phyloP scores from a whole-genome alignment of 2,888 invertebrate species.

The Eupithecia centaureata region DNA sequence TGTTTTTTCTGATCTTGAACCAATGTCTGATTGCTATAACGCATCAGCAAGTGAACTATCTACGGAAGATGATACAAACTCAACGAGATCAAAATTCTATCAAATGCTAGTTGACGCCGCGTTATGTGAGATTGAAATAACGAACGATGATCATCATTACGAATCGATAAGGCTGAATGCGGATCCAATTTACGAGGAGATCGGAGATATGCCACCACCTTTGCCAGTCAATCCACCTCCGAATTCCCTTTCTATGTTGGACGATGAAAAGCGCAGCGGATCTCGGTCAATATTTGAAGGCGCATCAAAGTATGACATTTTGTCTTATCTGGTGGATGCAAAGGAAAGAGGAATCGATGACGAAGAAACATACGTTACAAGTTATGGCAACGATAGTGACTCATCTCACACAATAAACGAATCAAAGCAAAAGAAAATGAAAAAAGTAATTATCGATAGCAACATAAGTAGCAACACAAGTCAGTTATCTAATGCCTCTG shows the following conservation, averaged over 20 bases:
- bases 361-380: conserved; percentile 88
- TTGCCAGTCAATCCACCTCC: conserved; percentile 91
- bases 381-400: conserved; percentile 81
- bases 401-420: conserved; percentile 81
- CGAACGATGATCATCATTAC: conserved; percentile 88
- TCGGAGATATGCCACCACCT: conserved; percentile 90
- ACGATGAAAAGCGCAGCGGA: conserved; percentile 88
- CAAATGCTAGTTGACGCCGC: conserved; percentile 89
- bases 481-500: conserved; percentile 91
- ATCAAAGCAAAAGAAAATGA: conserved; percentile 83
- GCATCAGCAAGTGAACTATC: conserved; percentile 87
- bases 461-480: conserved; percentile 88
- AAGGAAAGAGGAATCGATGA: conserved; percentile 89
- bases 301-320: conserved; percentile 94
- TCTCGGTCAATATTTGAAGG: conserved; percentile 90
- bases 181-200: conserved; percentile 92
- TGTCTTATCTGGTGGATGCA: conserved; percentile 94
- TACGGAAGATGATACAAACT: conserved; percentile 86
- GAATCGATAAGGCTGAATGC: conserved; percentile 87
- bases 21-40: conserved; percentile 89
- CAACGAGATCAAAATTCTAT: conserved; percentile 88
- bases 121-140: conserved; percentile 86
- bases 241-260: conserved; percentile 85
- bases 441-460: conserved; percentile 61
- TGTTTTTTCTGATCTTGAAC: conserved; percentile 81